phyloP scores from a whole-genome alignment of 2,797 vertebrate genomes.

The Rhinophrynus dorsalis region DNA sequence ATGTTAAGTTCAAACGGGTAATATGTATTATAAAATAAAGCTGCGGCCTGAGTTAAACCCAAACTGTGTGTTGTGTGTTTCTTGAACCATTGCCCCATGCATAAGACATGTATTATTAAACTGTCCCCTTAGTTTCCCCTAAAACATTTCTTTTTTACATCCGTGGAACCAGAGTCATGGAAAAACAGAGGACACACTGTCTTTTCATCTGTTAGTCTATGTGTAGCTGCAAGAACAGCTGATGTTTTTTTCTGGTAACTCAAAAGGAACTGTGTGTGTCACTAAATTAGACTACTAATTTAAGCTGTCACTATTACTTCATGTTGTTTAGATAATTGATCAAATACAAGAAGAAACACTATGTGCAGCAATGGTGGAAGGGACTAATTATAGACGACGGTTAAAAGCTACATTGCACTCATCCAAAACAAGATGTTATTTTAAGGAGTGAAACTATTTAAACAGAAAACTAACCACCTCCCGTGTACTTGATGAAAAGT shows the following conservation, averaged over 20 bases:
- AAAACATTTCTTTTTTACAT: too few relatives aligned
- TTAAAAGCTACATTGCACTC: background rate
- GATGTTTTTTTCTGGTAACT: background rate
- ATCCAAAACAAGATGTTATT: background rate
- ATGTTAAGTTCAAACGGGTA: too few relatives aligned
- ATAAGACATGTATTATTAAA: too few relatives aligned
- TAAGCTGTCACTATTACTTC: constrained; percentile 22
- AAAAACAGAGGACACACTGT: background rate
- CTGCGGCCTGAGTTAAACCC: too few relatives aligned
- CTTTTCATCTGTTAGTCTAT: background rate
- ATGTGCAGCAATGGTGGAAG: background rate
- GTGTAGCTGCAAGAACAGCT: constrained; percentile 3
- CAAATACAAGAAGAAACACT: constrained; percentile 23
- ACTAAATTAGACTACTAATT: constrained; percentile 14
- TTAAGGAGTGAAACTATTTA: background rate
- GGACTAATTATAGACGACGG: constrained; percentile 15
- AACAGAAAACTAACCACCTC: constrained; percentile 2
- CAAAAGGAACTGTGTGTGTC: background rate
- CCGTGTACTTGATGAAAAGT: background rate
- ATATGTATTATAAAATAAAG: too few relatives aligned
- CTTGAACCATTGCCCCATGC: too few relatives aligned
- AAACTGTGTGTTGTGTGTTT: too few relatives aligned
- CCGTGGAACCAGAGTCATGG: background rate
- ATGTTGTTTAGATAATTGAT: constrained; percentile 38
- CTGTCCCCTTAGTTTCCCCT: too few relatives aligned